Evolutionary conservation across 2,888 invertebrate species (phyloP).

Genomic region (Muscina levida): DNA sequence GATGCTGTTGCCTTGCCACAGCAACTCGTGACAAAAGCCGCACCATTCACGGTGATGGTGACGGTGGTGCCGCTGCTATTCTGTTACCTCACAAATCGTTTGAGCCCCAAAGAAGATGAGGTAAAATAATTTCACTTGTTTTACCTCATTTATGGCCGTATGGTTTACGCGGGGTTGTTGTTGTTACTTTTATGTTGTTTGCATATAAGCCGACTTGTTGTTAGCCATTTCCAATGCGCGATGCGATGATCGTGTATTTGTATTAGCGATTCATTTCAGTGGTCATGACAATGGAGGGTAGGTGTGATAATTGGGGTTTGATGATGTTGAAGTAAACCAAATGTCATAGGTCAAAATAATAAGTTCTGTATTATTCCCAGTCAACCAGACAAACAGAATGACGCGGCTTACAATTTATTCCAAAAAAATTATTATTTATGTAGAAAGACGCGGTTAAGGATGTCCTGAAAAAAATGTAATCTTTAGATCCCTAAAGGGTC

Average conservation of each 20-base stretch:
- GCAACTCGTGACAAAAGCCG: conserved; percentile 34
- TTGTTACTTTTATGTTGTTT: conserved; percentile 29
- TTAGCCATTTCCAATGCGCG: conserved; percentile 35
- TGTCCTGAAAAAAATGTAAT: too few relatives aligned
- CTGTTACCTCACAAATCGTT: conserved; percentile 61
- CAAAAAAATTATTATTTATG: too few relatives aligned
- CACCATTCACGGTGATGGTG: conserved; percentile 2
- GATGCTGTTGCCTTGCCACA: conserved; percentile 21
- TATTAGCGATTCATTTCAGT: not conserved
- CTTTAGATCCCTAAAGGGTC: too few relatives aligned
- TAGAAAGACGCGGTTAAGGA: too few relatives aligned
- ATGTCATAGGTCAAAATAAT: too few relatives aligned
- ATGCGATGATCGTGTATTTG: conserved; percentile 10
- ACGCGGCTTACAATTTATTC: too few relatives aligned
- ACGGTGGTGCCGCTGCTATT: conserved; percentile 39
- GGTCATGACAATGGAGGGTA: not conserved
- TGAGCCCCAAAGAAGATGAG: conserved; percentile 35
- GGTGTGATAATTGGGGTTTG: not conserved
- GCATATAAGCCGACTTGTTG: conserved; percentile 16
- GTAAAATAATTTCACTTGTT: conserved; percentile 61
- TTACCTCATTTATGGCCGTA: conserved; percentile 58
- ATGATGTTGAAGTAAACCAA: too few relatives aligned
- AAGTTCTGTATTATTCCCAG: too few relatives aligned
- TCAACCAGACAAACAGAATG: too few relatives aligned
- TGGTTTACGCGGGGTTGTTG: conserved; percentile 39